These are phyloP conservation scores for Microplitis demolitor DNA, from an alignment of 1,140 invertebrate species.

Conservation along the genomic window DNA sequence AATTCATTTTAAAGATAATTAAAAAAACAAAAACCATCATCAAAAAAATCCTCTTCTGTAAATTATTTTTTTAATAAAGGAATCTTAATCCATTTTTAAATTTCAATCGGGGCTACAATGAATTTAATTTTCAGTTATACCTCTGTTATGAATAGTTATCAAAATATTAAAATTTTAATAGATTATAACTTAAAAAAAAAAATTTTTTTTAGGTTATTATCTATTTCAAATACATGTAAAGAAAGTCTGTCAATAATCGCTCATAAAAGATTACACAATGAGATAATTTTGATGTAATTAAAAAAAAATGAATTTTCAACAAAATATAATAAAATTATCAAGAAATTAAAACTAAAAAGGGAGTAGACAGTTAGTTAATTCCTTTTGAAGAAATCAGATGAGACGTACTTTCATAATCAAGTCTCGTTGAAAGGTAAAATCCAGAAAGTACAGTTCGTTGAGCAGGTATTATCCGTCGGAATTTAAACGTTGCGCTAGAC, in stretches of 20 bases:
- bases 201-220: no score
- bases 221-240: no score
- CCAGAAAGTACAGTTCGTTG: conserved; percentile 13
- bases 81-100: no score
- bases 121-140: no score
- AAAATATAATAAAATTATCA: background rate
- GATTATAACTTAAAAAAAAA: no score
- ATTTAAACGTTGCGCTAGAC: conserved; percentile 4
- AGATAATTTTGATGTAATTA: no score
- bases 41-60: background rate
- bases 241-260: no score
- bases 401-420: conserved; percentile 8
- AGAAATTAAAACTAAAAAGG: background rate
- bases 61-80: background rate
- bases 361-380: background rate
- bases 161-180: no score
- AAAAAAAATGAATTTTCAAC: no score
- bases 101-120: no score
- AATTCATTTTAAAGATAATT: background rate
- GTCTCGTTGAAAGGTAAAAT: conserved; percentile 8
- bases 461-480: conserved; percentile 7
- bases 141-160: no score
- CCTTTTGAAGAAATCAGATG: background rate
- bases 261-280: no score
- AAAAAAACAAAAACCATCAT: background rate